Evolutionary conservation across 2,888 invertebrate genomes (phyloP), one percentile per base, ranked within the genome.

Genomic region (Phragmatobia fuliginosa): DNA sequence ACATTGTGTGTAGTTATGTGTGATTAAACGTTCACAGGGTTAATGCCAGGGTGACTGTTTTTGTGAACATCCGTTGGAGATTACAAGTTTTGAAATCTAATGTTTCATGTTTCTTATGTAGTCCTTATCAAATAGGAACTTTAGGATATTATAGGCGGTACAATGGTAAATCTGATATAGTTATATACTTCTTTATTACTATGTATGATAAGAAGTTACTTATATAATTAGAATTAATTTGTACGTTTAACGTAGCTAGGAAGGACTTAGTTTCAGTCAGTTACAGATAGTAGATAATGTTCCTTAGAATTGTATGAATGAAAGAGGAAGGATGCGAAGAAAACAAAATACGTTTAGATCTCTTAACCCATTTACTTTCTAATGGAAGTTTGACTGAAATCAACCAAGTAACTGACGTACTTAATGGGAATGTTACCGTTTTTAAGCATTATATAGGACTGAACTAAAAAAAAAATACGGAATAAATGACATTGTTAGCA

Each of bases 1-100:
- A 89, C 85, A 85, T 80, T 78, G 77, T 68, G 71, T 75, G 77
- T 77, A 73, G 72, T 73, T 75, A 77, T 68, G 66, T 74, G 72
- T 75, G 68, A 76, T 67, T 74, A 77, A 69, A 73, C 74, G 73
- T 64, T 28, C 73, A 78, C 72, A 75, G 82, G 82, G 79, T 83
- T 82, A 77, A 52, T 62, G 45, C 38, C 58, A 25, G 61, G 33
- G 76, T 75, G 73, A 76, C 81, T 79, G 67, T 71, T 71, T 71
- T 71, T 71, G 71, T 71, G 49, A 67, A 64, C 36, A 49, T 60
- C 36, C 56, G 41, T 64, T 62, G 38, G 67, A 71, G 71, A 66
- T 41, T 67, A 49, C 41, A 71, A 67, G 67, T 71, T 67, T 64
- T 52, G 41, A 52, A 64, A 61, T 67, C 33, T 61, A 65, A 52